Evolutionary conservation across 2,113 vertebrate species (phyloP), one percentile per base, ranked within the genome.

Genomic region (Theristicus caerulescens): DNA sequence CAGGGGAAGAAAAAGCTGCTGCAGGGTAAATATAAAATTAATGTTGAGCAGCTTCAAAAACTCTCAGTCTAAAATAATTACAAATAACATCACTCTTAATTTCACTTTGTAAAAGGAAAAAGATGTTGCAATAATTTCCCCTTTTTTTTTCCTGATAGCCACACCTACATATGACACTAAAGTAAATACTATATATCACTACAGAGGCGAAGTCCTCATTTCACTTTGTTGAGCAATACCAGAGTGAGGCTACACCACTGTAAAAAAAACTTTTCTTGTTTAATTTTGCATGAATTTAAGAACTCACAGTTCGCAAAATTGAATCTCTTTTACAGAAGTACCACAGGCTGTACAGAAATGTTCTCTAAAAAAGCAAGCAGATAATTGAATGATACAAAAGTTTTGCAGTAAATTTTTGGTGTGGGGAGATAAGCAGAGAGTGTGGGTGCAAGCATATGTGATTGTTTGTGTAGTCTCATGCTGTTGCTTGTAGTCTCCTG

Each of bases 141-240:
- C 6, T 36, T 38, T 52, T 57, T 57, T 72, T 76, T 61, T 7
- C 34, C 49, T 38, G 40, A 79, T n/a, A 87, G 89, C 77, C 82
- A 54, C 92, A 96, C 92, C 93, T 90, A 84, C 19, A 18, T 49
- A 49, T 32, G 58, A 87, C 66, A 73, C 31, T 70, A 27, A 83
- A 94, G n/a, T 47, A 96, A 96, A 94, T 65, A 78, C 20, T 40
- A 59, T 82, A 67, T 62, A 79, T 85, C 73, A 82, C 62, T 46
- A 6, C 18, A 67, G 52, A 82, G 34, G 44, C 31, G 46, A 88
- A 93, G n/a, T 46, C 74, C 57, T 91, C 66, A 29, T 47, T 90
- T 94, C 32, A 46, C 49, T 82, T 69, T 20, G 32, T 91, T 93
- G 51, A 87, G 84, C 91, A 95, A 94, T 5, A 76, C 32, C 46